These are phyloP conservation scores for Acanthopleura granulata DNA, from an alignment of 2,888 invertebrate genomes.

Conservation along the genomic window DNA sequence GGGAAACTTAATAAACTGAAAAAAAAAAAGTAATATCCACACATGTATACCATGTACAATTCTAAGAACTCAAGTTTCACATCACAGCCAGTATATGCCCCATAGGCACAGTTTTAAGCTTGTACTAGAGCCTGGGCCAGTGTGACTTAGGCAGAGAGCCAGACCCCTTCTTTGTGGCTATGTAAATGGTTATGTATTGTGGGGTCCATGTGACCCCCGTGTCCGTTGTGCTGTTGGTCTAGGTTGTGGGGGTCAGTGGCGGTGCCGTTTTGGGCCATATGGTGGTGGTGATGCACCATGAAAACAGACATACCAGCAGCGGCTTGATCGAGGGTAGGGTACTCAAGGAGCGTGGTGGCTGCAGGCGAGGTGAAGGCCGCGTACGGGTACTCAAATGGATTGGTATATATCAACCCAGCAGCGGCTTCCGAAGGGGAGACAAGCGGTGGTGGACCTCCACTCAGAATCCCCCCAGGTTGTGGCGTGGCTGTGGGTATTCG, in stretches of 20 bases:
- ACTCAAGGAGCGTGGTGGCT: conserved; percentile 52
- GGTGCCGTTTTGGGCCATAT: conserved; percentile 3
- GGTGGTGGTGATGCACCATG: conserved; percentile 12
- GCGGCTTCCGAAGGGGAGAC: conserved; percentile 78
- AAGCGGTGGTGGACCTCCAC: conserved; percentile 74
- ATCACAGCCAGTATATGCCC: too few relatives aligned
- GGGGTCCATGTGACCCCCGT: conserved; percentile 9
- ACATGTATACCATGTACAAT: too few relatives aligned
- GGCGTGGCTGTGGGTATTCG: conserved; percentile 68
- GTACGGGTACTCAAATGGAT: conserved; percentile 55
- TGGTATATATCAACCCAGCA: conserved; percentile 49
- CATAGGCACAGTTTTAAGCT: too few relatives aligned
- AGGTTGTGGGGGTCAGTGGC: neutral
- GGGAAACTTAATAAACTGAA: too few relatives aligned
- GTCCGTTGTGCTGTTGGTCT: neutral
- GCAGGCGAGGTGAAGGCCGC: conserved; percentile 40
- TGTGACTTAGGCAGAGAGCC: conserved; percentile 14
- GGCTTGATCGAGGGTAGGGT: conserved; percentile 48
- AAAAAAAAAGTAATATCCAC: too few relatives aligned
- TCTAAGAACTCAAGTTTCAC: too few relatives aligned
- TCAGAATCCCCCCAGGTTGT: conserved; percentile 41
- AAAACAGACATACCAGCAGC: conserved; percentile 57
- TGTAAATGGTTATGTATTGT: conserved; percentile 11
- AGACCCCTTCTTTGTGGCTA: conserved; percentile 11
- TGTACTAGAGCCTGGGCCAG: neutral